Percentiles rank a stretch among this genome's conserved stretches.
phyloP scores from a whole-genome alignment of 1,140 invertebrate species.

The Phenacoccus solenopsis region DNA sequence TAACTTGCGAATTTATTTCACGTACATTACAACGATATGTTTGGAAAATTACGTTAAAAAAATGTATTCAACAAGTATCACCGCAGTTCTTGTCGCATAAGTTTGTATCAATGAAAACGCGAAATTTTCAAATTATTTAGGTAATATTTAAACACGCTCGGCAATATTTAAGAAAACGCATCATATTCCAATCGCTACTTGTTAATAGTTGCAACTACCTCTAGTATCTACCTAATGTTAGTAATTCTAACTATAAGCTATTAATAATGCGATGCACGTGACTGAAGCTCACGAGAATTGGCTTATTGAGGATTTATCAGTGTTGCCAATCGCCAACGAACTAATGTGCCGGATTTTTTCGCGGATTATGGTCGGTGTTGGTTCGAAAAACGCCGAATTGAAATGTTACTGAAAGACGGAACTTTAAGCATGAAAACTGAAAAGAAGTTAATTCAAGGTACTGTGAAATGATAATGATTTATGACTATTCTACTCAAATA shows the following conservation, averaged over 20 bases:
- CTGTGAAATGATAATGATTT: too few species aligned
- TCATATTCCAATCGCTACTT: neutral
- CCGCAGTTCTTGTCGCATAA: neutral
- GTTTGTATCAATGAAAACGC: neutral
- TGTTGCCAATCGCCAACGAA: constrained; percentile 1
- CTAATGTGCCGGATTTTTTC: too few species aligned
- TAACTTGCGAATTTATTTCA: neutral
- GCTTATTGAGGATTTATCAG: constrained; percentile 4
- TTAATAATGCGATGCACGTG: constrained; percentile 12
- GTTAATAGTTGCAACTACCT: constrained; percentile 8
- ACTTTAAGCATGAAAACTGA: too few species aligned
- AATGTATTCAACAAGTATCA: neutral
- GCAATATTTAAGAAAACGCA: neutral
- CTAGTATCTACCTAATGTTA: neutral
- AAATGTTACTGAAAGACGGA: too few species aligned
- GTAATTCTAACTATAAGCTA: constrained; percentile 13
- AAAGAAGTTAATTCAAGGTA: too few species aligned
- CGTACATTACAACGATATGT: neutral
- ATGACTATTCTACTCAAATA: too few species aligned
- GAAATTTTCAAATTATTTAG: neutral
- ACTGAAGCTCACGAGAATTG: constrained; percentile 14
- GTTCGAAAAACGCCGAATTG: too few species aligned
- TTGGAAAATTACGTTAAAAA: neutral
- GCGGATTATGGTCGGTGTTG: too few species aligned
- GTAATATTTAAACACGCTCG: neutral